Evolutionary conservation across 2,113 vertebrate genomes (phyloP).

Genomic region (Lanius collurio): DNA sequence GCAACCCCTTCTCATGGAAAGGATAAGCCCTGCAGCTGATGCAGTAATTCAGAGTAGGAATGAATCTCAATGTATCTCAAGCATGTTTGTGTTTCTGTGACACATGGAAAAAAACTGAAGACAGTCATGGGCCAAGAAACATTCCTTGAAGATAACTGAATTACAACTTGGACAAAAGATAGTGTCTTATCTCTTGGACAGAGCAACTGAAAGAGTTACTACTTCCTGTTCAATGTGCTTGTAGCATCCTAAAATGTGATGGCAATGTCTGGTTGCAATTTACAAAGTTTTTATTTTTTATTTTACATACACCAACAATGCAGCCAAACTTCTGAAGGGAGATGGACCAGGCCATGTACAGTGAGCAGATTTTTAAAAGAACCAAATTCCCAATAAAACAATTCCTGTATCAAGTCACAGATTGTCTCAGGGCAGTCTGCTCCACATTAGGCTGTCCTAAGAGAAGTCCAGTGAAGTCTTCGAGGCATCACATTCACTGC

Average conservation of each 20-base stretch:
- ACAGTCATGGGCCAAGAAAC: background rate
- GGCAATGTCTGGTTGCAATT: background rate
- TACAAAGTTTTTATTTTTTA: background rate
- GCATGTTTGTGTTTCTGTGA: background rate
- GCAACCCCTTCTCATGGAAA: background rate
- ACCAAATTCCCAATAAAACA: background rate
- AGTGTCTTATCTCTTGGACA: background rate
- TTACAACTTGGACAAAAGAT: background rate
- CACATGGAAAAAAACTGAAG: background rate
- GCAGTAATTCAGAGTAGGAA: background rate
- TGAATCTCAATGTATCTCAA: background rate
- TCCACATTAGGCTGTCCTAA: background rate
- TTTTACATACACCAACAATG: background rate
- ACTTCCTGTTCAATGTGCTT: background rate
- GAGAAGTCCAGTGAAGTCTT: background rate
- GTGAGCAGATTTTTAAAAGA: background rate
- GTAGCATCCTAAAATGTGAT: background rate
- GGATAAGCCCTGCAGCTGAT: background rate
- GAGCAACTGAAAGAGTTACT: background rate
- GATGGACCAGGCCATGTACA: background rate
- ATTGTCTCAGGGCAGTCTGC: background rate
- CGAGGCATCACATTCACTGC: background rate
- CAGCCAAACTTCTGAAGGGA: background rate
- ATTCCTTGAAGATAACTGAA: background rate
- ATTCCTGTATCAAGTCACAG: background rate